Evolutionary conservation across 2,888 invertebrate species (phyloP).

Genomic region (Nomada fucata): DNA sequence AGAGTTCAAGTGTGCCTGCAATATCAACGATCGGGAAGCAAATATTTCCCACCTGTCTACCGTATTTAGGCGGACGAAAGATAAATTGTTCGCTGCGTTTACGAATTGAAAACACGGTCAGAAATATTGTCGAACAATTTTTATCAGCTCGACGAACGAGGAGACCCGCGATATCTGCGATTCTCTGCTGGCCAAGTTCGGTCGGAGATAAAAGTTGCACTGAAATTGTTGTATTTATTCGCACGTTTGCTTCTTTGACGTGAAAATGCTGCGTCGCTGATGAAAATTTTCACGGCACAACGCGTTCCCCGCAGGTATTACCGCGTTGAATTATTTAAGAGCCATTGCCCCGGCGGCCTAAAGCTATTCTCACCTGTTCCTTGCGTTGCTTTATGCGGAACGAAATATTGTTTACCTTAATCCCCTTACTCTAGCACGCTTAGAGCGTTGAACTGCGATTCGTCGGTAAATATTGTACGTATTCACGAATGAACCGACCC

Average conservation of each 20-base stretch:
- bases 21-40: not conserved
- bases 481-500: not conserved
- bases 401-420: no score
- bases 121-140: no score
- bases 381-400: not conserved
- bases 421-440: not conserved
- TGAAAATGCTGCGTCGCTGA: not conserved
- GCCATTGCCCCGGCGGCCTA: slow-evolving; percentile 3
- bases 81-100: not conserved
- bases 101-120: no score
- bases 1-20: not conserved
- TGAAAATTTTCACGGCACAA: slow-evolving; percentile 8
- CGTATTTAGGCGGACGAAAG: not conserved
- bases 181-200: no score
- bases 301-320: not conserved
- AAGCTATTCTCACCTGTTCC: not conserved
- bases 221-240: not conserved
- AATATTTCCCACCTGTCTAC: not conserved
- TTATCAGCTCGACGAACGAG: no score
- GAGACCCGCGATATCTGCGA: no score
- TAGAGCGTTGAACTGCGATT: not conserved
- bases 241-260: not conserved
- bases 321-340: slow-evolving; percentile 18
- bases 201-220: no score
- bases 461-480: not conserved